These are phyloP conservation scores for Coreius guichenoti DNA, from an alignment of 2,797 vertebrate species.

Conservation along the genomic window DNA sequence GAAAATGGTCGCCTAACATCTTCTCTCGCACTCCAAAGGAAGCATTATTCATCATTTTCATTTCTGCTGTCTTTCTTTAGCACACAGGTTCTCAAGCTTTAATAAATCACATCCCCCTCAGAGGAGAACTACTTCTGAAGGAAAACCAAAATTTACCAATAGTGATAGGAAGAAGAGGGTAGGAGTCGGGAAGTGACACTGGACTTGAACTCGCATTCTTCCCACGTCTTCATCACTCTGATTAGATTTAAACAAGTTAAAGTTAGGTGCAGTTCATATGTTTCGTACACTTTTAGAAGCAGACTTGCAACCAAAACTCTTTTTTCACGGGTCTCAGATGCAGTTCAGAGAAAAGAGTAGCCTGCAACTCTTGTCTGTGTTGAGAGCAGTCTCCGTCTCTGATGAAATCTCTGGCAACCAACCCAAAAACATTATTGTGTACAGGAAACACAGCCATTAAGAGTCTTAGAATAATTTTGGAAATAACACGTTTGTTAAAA, in stretches of 20 bases:
- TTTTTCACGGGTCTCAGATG: background rate
- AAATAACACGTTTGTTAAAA: background rate
- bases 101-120: background rate
- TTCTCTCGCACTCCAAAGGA: background rate
- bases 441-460: background rate
- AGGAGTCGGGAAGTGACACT: background rate
- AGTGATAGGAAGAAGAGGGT: background rate
- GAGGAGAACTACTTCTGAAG: background rate
- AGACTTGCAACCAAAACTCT: background rate
- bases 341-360: background rate
- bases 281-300: background rate
- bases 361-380: background rate
- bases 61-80: background rate
- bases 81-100: background rate
- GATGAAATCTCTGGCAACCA: conserved; percentile 17
- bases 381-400: background rate
- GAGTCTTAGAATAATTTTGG: background rate
- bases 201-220: background rate
- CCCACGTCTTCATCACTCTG: background rate
- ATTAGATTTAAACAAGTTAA: background rate
- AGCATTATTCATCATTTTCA: background rate
- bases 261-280: background rate
- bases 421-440: background rate
- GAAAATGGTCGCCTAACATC: conserved; percentile 29
- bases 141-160: background rate